A percentile compares a stretch with the other conserved stretches of the same genome.
Evolutionary conservation across 2,797 vertebrate species (phyloP).

Genomic region (Pangasius macronema): DNA sequence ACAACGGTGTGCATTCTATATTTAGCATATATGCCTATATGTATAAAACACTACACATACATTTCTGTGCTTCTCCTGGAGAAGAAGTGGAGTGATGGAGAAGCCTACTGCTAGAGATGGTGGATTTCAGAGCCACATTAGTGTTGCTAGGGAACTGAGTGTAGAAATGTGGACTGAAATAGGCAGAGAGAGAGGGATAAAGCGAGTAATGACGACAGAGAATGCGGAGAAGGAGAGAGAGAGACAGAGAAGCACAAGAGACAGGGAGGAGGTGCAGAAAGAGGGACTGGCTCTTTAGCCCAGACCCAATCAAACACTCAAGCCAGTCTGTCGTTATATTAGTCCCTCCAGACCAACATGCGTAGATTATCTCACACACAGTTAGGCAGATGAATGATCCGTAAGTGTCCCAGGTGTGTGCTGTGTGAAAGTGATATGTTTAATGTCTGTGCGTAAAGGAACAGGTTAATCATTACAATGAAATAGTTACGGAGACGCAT

Average conservation of each 20-base stretch:
- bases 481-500: background rate
- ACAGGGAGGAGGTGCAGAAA: background rate
- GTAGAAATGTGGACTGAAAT: conserved; percentile 24
- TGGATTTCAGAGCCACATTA: background rate
- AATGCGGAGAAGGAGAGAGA: background rate
- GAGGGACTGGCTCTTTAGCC: background rate
- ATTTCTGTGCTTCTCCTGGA: background rate
- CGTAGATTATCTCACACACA: background rate
- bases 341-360: background rate
- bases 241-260: background rate
- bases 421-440: conserved; percentile 8
- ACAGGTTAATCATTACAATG: background rate
- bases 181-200: background rate
- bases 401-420: conserved; percentile 3
- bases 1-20: background rate
- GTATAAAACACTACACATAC: no score
- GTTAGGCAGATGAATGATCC: background rate
- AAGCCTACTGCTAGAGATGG: background rate
- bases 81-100: conserved; percentile 1
- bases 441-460: background rate
- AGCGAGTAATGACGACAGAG: conserved; percentile 5
- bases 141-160: conserved; percentile 48
- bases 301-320: background rate
- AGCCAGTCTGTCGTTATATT: background rate
- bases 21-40: background rate